These are phyloP conservation scores for Euclidia mi DNA, from an alignment of 2,888 invertebrate genomes.

Conservation along the genomic window DNA sequence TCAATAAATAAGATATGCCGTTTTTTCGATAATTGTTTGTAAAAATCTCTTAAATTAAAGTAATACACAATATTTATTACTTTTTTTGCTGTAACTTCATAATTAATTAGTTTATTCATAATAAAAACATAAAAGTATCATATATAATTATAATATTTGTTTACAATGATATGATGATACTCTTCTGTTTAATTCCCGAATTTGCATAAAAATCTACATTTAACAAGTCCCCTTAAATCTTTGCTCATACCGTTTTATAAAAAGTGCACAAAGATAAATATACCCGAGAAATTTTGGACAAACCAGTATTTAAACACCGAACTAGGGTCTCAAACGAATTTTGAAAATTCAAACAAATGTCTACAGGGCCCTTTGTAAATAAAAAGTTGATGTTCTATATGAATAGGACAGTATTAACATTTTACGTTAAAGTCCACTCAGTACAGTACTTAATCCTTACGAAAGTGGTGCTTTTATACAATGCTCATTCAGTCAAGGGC, in stretches of 20 bases:
- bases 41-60: too few species aligned
- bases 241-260: conserved; percentile 34
- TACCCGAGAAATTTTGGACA: conserved; percentile 34
- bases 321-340: conserved; percentile 44
- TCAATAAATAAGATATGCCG: too few species aligned
- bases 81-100: too few species aligned
- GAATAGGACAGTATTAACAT: conserved; percentile 26
- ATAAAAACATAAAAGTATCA: too few species aligned
- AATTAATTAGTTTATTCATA: too few species aligned
- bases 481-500: neutral
- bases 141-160: too few species aligned
- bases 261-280: conserved; percentile 47
- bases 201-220: conserved; percentile 34
- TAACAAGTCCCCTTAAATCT: too few species aligned
- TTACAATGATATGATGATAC: too few species aligned
- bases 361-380: conserved; percentile 36
- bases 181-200: conserved; percentile 12
- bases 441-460: conserved; percentile 3
- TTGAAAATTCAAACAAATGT: conserved; percentile 42
- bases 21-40: too few species aligned
- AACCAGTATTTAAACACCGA: conserved; percentile 46
- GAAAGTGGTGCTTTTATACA: neutral
- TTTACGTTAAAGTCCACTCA: conserved; percentile 8
- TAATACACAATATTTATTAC: too few species aligned
- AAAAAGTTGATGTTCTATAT: conserved; percentile 31